A percentile compares a stretch with the other conserved stretches of the same genome.
Conservation (phyloP, 2,888 invertebrate species). For the Gari tellinella region DNA sequence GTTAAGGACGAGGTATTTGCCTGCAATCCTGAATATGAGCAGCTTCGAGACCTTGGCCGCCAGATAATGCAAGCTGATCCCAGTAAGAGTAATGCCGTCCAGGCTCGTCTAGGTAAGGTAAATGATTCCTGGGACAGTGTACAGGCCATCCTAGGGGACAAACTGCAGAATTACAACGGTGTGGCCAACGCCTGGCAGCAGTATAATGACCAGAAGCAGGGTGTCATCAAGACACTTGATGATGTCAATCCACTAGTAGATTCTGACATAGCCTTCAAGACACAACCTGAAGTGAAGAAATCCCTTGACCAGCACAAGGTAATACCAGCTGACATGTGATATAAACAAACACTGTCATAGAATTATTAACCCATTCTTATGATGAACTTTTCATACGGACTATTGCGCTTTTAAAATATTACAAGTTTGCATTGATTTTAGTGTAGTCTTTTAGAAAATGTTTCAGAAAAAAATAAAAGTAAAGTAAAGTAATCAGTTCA, state of each 20-base stretch:
- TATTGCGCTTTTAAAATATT: too few species aligned
- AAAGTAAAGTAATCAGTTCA: too few species aligned
- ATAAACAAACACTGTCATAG: too few species aligned
- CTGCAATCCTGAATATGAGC: slow-evolving; percentile 85
- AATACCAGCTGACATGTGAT: not conserved
- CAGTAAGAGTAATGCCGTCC: slow-evolving; percentile 68
- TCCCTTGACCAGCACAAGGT: slow-evolving; percentile 82
- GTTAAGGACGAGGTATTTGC: slow-evolving; percentile 77
- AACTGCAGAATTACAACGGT: slow-evolving; percentile 71
- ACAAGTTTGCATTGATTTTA: too few species aligned
- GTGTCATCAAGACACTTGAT: slow-evolving; percentile 71
- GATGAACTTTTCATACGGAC: too few species aligned
- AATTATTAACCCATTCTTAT: too few species aligned
- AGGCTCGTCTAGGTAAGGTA: slow-evolving; percentile 72
- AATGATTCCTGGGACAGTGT: slow-evolving; percentile 79
- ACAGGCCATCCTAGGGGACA: slow-evolving; percentile 71
- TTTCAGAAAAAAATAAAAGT: too few species aligned
- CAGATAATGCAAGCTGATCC: slow-evolving; percentile 79
- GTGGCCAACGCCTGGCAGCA: slow-evolving; percentile 79
- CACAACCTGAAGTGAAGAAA: slow-evolving; percentile 76
- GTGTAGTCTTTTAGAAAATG: too few species aligned
- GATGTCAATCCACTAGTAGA: slow-evolving; percentile 72
- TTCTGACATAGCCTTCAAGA: slow-evolving; percentile 70
- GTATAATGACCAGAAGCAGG: slow-evolving; percentile 77
- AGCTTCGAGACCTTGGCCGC: slow-evolving; percentile 92